Conservation (phyloP, 1,140 invertebrate genomes). For the Drosophila trapezifrons region DNA sequence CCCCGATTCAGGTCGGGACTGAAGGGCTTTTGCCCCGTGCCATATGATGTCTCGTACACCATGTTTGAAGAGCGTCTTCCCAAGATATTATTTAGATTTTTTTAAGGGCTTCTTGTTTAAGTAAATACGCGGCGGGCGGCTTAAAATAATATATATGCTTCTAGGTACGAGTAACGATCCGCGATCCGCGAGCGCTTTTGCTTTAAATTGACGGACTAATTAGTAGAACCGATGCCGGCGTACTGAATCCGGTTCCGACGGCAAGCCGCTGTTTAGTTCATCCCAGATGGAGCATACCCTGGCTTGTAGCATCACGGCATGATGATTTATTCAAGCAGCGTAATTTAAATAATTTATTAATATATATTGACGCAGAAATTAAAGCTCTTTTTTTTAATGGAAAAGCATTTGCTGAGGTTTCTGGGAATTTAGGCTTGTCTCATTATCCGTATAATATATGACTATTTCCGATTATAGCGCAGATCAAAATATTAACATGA, state of each 20-base stretch:
- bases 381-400: no score
- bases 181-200: conserved; percentile 46
- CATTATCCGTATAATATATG: no score
- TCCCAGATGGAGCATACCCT: conserved; percentile 20
- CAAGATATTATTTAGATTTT: background rate
- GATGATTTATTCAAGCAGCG: background rate
- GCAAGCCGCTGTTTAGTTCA: conserved; percentile 17
- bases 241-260: conserved; percentile 54
- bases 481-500: no score
- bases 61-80: conserved; percentile 27
- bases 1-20: conserved; percentile 69
- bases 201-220: conserved; percentile 72
- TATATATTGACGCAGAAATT: no score
- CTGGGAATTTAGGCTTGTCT: no score
- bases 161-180: conserved; percentile 18
- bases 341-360: background rate
- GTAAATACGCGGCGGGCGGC: background rate
- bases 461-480: no score
- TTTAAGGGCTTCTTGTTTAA: background rate
- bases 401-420: no score
- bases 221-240: conserved; percentile 68
- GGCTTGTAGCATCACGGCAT: conserved; percentile 17
- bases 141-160: conserved; percentile 17
- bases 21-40: conserved; percentile 68
- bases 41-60: conserved; percentile 77